Percentiles rank a stretch among this genome's conserved stretches.
phyloP scores from a whole-genome alignment of 2,113 vertebrate genomes.

The Leucopsar rothschildi region DNA sequence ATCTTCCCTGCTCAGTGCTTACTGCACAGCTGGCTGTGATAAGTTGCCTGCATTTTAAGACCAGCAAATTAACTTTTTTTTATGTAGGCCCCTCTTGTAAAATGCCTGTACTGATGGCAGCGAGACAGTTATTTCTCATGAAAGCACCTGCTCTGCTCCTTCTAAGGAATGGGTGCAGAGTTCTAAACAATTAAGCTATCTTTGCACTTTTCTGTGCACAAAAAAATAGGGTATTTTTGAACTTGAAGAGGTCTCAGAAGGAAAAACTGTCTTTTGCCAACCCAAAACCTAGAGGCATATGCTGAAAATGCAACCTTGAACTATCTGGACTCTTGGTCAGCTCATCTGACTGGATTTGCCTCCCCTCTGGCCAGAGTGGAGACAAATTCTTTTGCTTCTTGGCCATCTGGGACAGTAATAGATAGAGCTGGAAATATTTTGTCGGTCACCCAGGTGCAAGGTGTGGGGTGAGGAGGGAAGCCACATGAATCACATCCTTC shows the following conservation, averaged over 20 bases:
- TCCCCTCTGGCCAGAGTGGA: neutral
- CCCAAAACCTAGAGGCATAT: accelerated
- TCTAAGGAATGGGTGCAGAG: neutral
- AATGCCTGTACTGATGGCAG: neutral
- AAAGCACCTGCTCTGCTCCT: neutral
- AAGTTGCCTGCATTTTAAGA: constrained; percentile 36
- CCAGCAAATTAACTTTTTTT: constrained; percentile 45
- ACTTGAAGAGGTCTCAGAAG: neutral
- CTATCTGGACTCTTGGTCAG: neutral
- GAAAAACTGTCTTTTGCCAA: neutral
- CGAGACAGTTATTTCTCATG: neutral
- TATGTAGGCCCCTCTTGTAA: neutral
- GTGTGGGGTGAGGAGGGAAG: neutral
- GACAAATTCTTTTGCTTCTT: neutral
- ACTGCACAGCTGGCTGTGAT: constrained; percentile 34
- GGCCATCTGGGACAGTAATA: neutral
- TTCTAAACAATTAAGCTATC: neutral
- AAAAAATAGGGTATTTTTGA: neutral
- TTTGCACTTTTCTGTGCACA: neutral
- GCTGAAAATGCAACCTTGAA: neutral
- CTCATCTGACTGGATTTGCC: neutral
- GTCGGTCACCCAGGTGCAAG: neutral
- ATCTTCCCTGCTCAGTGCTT: constrained; percentile 44
- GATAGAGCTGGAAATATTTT: neutral
- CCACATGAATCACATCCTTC: accelerated